Conservation (phyloP, 2,797 vertebrate genomes). For the Falco novaeseelandiae region DNA sequence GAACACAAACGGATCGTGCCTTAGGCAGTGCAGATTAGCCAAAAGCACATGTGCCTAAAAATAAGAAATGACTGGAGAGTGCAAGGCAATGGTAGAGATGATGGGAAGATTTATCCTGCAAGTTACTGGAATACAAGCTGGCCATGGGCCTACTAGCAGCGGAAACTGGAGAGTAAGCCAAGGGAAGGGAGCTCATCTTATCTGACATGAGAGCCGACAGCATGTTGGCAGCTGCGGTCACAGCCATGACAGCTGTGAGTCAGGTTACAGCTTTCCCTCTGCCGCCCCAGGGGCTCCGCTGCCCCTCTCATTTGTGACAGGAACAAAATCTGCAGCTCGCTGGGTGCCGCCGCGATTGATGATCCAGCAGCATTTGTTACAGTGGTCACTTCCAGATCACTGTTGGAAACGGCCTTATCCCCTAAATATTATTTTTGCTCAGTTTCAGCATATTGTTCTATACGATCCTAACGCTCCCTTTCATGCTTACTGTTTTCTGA, state of each 20-base stretch:
- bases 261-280: not conserved
- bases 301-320: not conserved
- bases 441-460: not conserved
- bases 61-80: not conserved
- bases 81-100: not conserved
- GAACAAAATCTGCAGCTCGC: not conserved
- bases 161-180: not conserved
- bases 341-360: accelerated
- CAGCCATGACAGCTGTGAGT: not conserved
- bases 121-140: not conserved
- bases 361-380: accelerated
- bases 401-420: not conserved
- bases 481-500: not conserved
- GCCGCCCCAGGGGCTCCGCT: not conserved
- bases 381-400: not conserved
- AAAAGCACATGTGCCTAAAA: not conserved
- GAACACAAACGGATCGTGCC: not conserved
- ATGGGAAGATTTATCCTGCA: not conserved
- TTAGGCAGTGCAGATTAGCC: not conserved
- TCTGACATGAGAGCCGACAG: not conserved
- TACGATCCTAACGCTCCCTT: not conserved
- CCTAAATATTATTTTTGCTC: not conserved
- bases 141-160: not conserved
- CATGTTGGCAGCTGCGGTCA: not conserved
- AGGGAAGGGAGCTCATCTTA: not conserved